Evolutionary conservation across 2,113 vertebrate genomes (phyloP).

Genomic region (pig (Sus scrofa)): T2T-Sscrofa CM000821.6:62770501-62771000

Average conservation of each 20-base stretch:
- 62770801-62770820: too few species aligned
- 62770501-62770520: neutral
- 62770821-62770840: neutral
- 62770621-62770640: too few species aligned
- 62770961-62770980: neutral
- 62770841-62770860: too few species aligned
- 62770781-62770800: neutral
- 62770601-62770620: neutral
- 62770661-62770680: neutral
- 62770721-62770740: rapidly evolving
- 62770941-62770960: neutral
- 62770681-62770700: slow-evolving; percentile 22
- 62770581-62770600: rapidly evolving
- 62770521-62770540: neutral
- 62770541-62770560: too few species aligned
- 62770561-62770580: neutral
- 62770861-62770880: neutral
- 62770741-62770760: too few species aligned
- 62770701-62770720: neutral
- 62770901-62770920: neutral
- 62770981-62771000: neutral
- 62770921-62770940: neutral
- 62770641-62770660: too few species aligned
- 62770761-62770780: too few species aligned
- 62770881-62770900: neutral